Conservation (phyloP, 2,888 invertebrate species). For the Conus canariensis region DNA sequence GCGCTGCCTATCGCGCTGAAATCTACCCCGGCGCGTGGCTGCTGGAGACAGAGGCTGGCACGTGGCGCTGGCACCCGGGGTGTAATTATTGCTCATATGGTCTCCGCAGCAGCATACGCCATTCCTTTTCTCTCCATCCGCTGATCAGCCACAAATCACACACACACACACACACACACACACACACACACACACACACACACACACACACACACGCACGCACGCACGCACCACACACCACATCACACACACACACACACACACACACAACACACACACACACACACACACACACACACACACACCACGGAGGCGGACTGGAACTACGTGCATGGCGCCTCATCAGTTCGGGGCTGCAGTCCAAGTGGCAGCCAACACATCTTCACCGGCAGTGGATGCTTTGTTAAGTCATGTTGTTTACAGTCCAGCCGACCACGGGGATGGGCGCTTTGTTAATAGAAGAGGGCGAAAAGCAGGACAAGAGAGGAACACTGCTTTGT, state of each 20-base stretch:
- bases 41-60: neutral
- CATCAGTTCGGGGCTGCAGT: too few species aligned
- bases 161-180: conserved; percentile 23
- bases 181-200: conserved; percentile 5
- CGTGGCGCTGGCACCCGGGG: conserved; percentile 39
- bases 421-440: too few species aligned
- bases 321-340: too few species aligned
- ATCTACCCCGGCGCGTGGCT: conserved; percentile 40
- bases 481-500: neutral
- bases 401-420: too few species aligned
- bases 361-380: too few species aligned
- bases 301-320: too few species aligned
- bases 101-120: conserved; percentile 21
- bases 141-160: neutral
- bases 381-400: too few species aligned
- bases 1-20: conserved; percentile 41
- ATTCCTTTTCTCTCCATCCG: neutral
- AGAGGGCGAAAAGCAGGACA: neutral
- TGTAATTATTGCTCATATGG: conserved; percentile 43
- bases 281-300: conserved; percentile 22
- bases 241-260: neutral
- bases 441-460: neutral
- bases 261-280: conserved; percentile 9
- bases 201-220: neutral
- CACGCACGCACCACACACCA: neutral